These are phyloP conservation scores for Ostrea denselamellosa DNA, from an alignment of 1,140 invertebrate genomes.

Conservation along the genomic window DNA sequence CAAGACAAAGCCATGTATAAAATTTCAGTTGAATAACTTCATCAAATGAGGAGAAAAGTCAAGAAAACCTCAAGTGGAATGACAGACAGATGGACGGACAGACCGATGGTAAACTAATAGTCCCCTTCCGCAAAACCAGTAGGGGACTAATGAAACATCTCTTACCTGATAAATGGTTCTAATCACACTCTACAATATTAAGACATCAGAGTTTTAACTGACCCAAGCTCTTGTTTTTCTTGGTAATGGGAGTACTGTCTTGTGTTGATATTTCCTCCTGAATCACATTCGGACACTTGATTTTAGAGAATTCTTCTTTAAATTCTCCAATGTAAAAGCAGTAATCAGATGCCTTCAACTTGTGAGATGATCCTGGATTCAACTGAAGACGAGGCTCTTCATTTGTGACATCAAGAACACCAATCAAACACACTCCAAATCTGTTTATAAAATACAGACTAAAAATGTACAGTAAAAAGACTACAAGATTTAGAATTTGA, in stretches of 20 bases:
- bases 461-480: too few relatives aligned
- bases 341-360: conserved; percentile 92
- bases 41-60: too few relatives aligned
- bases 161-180: neutral
- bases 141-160: neutral
- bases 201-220: neutral
- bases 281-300: conserved; percentile 55
- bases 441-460: conserved; percentile 79
- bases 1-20: too few relatives aligned
- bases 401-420: conserved; percentile 91
- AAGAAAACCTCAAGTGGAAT: too few relatives aligned
- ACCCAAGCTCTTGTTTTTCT: neutral
- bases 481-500: too few relatives aligned
- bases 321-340: conserved; percentile 99
- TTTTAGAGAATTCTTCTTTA: conserved; percentile 85
- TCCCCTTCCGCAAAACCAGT: too few relatives aligned
- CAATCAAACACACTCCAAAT: conserved; percentile 96
- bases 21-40: too few relatives aligned
- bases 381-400: conserved; percentile 92
- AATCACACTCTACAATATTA: neutral
- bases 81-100: too few relatives aligned
- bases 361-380: conserved; percentile 96
- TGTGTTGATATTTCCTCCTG: neutral
- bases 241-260: neutral
- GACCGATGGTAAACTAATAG: too few relatives aligned